These are phyloP conservation scores for Nibea coibor DNA, from an alignment of 2,113 vertebrate species.

Conservation along the genomic window DNA sequence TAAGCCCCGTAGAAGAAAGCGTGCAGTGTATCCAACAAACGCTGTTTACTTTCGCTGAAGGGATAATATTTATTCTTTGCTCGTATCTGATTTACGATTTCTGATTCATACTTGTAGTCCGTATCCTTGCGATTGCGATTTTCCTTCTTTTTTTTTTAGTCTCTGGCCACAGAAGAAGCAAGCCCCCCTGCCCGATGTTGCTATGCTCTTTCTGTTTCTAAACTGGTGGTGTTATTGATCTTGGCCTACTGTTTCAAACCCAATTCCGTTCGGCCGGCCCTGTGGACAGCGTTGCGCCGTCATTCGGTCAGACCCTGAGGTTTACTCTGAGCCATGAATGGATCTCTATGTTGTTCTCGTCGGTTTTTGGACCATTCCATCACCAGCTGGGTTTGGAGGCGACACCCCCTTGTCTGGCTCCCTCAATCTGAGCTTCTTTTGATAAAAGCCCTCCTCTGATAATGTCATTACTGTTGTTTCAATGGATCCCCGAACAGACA, in stretches of 20 bases:
- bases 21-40: constrained; percentile 21
- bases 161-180: constrained; percentile 48
- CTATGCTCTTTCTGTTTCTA: constrained; percentile 56
- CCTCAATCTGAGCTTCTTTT: constrained; percentile 58
- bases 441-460: constrained; percentile 61
- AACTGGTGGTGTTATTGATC: constrained; percentile 73
- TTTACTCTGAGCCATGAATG: constrained; percentile 76
- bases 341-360: constrained; percentile 73
- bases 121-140: constrained; percentile 39
- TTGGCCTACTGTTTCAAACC: constrained; percentile 70
- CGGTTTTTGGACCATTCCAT: constrained; percentile 63
- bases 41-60: constrained; percentile 37
- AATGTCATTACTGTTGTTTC: constrained; percentile 48
- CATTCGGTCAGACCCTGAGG: constrained; percentile 62
- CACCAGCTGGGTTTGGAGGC: constrained; percentile 66
- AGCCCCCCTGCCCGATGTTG: constrained; percentile 5
- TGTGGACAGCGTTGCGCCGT: constrained; percentile 63
- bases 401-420: constrained; percentile 44
- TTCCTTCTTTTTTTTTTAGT: constrained; percentile 38
- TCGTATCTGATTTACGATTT: constrained; percentile 48
- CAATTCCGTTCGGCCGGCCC: constrained; percentile 53
- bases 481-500: constrained; percentile 23
- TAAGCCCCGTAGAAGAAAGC: constrained; percentile 28
- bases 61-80: constrained; percentile 49
- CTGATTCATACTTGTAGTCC: constrained; percentile 39